A percentile compares a stretch with the other conserved stretches of the same genome.
Evolutionary conservation across 2,113 vertebrate genomes (phyloP).

Genomic region (Thunnus thynnus): DNA sequence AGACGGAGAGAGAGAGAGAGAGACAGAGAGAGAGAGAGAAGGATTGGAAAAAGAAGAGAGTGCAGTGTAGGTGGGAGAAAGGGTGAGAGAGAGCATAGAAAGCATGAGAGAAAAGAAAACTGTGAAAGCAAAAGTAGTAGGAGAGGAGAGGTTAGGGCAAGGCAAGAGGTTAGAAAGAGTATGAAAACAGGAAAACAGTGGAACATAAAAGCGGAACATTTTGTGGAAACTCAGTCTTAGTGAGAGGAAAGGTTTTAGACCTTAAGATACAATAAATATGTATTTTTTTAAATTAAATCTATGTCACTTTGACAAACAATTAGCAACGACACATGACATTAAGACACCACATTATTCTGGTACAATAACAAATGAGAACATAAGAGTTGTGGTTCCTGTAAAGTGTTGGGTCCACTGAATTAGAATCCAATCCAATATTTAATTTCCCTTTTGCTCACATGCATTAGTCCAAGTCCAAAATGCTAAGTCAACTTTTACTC

Average conservation of each 20-base stretch:
- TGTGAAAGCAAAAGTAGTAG: slow-evolving; percentile 57
- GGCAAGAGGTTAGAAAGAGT: slow-evolving; percentile 52
- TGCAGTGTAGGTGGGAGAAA: slow-evolving; percentile 65
- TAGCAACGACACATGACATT: neutral
- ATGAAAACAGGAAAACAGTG: slow-evolving; percentile 30
- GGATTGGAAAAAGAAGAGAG: slow-evolving; percentile 56
- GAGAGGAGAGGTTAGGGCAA: slow-evolving; percentile 49
- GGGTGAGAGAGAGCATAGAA: slow-evolving; percentile 58
- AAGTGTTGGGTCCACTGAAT: too few relatives aligned
- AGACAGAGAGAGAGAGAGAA: slow-evolving; percentile 36
- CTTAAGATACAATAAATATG: neutral
- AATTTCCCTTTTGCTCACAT: neutral
- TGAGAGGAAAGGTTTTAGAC: neutral
- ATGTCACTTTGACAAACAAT: neutral
- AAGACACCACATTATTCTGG: neutral
- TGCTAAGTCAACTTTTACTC: neutral
- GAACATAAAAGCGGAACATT: slow-evolving; percentile 24
- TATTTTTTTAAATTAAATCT: neutral
- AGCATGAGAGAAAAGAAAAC: slow-evolving; percentile 64
- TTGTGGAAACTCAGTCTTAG: neutral
- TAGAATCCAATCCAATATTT: too few relatives aligned
- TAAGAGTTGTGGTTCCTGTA: too few relatives aligned
- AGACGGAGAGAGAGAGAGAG: slow-evolving; percentile 47
- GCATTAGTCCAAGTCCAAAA: neutral
- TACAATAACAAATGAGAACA: neutral